phyloP scores from a whole-genome alignment of 2,888 invertebrate species.

The Catonia carolina region DNA sequence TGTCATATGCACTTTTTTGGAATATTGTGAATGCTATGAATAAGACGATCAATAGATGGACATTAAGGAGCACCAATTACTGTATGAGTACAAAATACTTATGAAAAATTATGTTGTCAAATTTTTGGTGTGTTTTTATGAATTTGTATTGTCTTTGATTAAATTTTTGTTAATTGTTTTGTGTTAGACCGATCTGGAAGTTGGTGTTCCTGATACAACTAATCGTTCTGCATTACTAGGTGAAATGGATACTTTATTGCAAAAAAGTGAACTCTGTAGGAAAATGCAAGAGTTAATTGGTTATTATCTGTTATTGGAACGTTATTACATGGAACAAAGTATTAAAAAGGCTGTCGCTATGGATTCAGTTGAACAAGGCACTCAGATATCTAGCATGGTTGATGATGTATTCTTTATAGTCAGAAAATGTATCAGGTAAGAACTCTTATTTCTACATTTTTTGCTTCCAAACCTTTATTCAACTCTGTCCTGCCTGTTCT shows the following conservation, averaged over 20 bases:
- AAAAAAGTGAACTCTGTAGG: constrained; percentile 49
- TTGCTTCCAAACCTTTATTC: background rate
- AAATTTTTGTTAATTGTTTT: too few relatives aligned
- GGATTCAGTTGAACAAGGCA: constrained; percentile 65
- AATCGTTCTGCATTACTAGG: constrained; percentile 45
- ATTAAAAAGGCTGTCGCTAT: constrained; percentile 82
- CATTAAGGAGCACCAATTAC: too few relatives aligned
- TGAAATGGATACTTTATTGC: constrained; percentile 34
- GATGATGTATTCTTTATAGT: constrained; percentile 98
- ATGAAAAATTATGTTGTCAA: too few relatives aligned
- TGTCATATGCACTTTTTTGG: too few relatives aligned
- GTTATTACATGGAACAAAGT: constrained; percentile 92
- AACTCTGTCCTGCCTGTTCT: too few relatives aligned
- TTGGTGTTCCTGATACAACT: constrained; percentile 45
- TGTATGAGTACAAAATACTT: too few relatives aligned
- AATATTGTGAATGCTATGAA: too few relatives aligned
- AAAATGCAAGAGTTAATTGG: constrained; percentile 78
- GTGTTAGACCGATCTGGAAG: constrained; percentile 56
- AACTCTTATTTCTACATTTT: constrained; percentile 23
- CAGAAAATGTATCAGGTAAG: constrained; percentile 81
- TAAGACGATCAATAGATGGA: too few relatives aligned
- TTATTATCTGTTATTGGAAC: constrained; percentile 84
- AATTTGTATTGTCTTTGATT: too few relatives aligned
- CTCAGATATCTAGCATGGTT: constrained; percentile 82
- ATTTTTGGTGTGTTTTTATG: too few relatives aligned